A percentile compares a stretch with the other conserved stretches of the same genome.
These are phyloP conservation scores for Argyresthia goedartella DNA, from an alignment of 2,888 invertebrate genomes.

Conservation along the genomic window DNA sequence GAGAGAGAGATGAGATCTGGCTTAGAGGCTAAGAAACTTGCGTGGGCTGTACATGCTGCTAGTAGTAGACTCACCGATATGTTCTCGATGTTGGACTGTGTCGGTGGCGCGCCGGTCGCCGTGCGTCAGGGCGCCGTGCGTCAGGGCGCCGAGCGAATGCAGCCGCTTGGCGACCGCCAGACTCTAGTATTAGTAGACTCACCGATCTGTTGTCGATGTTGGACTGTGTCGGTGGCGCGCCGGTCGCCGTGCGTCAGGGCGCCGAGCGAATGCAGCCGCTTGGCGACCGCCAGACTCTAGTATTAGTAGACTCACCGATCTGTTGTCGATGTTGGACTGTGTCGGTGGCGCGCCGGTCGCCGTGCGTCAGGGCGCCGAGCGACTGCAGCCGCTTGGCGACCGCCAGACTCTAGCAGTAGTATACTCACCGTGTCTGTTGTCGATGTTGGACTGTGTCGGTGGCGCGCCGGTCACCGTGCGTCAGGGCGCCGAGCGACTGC, in stretches of 20 bases:
- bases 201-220: conserved; percentile 95
- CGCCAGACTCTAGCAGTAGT: too few species aligned
- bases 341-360: conserved; percentile 98
- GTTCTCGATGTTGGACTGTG: conserved; percentile 98
- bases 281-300: too few species aligned
- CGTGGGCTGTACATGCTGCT: too few species aligned
- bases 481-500: too few species aligned
- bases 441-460: too few species aligned
- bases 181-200: conserved; percentile 13
- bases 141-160: conserved; percentile 96
- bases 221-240: conserved; percentile 97
- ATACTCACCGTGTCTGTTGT: too few species aligned
- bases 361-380: conserved; percentile 97
- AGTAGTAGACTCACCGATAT: conserved; percentile 68
- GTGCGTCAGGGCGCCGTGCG: conserved; percentile 97
- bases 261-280: conserved; percentile 94
- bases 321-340: conserved; percentile 99
- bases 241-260: conserved; percentile 99
- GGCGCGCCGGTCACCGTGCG: too few species aligned
- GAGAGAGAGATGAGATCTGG: too few species aligned
- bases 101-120: conserved; percentile 98
- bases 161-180: conserved; percentile 96
- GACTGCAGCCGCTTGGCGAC: too few species aligned
- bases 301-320: conserved; percentile 56
- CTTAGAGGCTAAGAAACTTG: too few species aligned